Base-by-base conservation (phyloP, 37 sponge, comb jelly and placozoan species). In the Spongilla lacustris region DNA sequence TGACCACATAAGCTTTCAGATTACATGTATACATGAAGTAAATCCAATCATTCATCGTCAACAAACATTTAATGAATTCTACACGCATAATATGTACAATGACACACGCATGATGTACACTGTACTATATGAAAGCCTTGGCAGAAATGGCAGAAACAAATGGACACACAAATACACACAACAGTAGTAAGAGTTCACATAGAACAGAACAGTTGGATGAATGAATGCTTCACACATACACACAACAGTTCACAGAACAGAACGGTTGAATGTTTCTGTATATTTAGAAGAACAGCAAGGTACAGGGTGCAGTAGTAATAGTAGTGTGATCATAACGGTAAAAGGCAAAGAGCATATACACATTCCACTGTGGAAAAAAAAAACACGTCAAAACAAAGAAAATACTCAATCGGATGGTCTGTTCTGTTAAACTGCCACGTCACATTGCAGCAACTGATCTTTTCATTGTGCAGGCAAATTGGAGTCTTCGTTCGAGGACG, bases 401-500 rank as follows among this genome's bases (percentile, higher is more conserved):
- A 46, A 46, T 46, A 46, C 8, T 58, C 21, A 58, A 58, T 17
- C 58, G 21, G 58, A 58, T 58, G 58, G 58, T 58, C 58, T 58
- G 11, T 46, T 46, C 46, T 46, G 4, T 46, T 10, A 58, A 6
- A 58, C 19, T 58, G 58, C 58, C 58, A 58, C 21, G 58, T 13
- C 19, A 58, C 11, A 58, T 6, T 17, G 3, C 12, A 17, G 11
- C 19, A 58, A 58, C 1, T 17, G 1, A 58, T 58, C 58, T 58
- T 58, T 6, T 58, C 19, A 14, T 58, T 58, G 58, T 17, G 58
- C 58, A 14, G 58, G 21, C 19, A 14, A 10, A 58, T 14, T 14
- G 19, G 58, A 58, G 58, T 68, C 28, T 48, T 89, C 89, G 10
- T 27, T 27, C 6, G 79, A 34, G 11, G 78, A 67, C 36, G 13